Evolutionary conservation across 2,113 vertebrate species (phyloP).

Genomic region (Megalops atlanticus): DNA sequence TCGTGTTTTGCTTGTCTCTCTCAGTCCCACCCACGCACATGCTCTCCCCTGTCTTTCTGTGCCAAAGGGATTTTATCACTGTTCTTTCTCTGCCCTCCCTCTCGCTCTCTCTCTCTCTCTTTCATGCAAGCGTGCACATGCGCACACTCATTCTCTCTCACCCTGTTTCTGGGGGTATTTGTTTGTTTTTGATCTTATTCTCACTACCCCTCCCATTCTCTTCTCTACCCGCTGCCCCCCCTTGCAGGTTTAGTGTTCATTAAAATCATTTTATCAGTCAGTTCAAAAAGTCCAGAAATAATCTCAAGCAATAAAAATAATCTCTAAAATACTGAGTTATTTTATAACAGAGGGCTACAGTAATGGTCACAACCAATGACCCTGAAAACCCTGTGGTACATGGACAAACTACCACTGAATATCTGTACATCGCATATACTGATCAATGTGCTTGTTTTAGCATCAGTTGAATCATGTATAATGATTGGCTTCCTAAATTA

Average conservation of each 20-base stretch:
- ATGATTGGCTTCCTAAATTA: neutral
- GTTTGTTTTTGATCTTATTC: conserved; percentile 24
- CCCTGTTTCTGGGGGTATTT: conserved; percentile 7
- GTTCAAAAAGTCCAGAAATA: neutral
- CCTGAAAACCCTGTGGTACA: no score
- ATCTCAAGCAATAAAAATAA: neutral
- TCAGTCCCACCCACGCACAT: conserved; percentile 18
- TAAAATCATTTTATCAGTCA: neutral
- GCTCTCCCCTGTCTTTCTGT: conserved; percentile 3
- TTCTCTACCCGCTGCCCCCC: neutral
- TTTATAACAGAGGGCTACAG: no score
- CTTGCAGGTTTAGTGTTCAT: neutral
- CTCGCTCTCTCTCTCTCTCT: conserved; percentile 17
- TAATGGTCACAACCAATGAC: no score
- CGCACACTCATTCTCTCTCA: neutral
- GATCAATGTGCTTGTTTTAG: neutral
- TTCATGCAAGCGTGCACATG: neutral
- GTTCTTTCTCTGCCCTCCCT: neutral
- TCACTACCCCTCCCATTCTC: neutral
- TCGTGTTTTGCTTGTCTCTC: conserved; percentile 10
- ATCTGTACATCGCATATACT: no score
- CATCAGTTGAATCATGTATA: neutral
- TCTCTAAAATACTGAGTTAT: neutral
- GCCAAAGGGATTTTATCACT: conserved; percentile 9
- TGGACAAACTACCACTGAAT: no score